Base-by-base conservation (phyloP, 2,113 vertebrate genomes). In the Gorsachius goisagi region DNA sequence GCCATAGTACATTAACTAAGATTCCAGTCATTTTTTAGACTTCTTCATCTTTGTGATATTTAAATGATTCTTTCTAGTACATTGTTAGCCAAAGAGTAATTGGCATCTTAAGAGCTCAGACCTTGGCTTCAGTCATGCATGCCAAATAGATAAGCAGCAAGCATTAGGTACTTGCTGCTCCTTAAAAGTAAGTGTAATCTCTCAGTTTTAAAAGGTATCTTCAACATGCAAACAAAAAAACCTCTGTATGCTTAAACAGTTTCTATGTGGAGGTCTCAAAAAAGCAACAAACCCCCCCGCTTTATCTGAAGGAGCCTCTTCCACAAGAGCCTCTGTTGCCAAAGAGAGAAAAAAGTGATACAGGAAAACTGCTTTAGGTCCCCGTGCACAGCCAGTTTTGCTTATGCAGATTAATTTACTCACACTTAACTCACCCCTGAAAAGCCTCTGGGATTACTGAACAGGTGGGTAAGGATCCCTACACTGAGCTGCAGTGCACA, bases 281-380 rank as follows among this genome's bases (percentile, higher is more conserved):
- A 67, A 62, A 27, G 15, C 52, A 39, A 56, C 12, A 68, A 52
- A 45, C 4, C 0, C 1, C 1, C 14, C 24, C 6, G 30, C 0
- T 0, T 64, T 69, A 44, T 37, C 19, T 20, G 53, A 63, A 74
- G 26, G 23, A 66, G 8, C 22, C 33, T 58, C 11, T 81, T 72
- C 27, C 32, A 33, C 75, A 45, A 37, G 53, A 62, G n/a, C 13
- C 20, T 49, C 30, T 44, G 27, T 67, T 85, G 59, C 20, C 49
- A 53, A 52, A 75, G 60, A 63, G 15, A 28, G 24, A 37, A 78
- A 62, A 62, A 45, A 64, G 24, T 52, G 56, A 47, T 26, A 53
- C 2, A 37, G 44, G 7, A 44, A 74, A 50, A 32, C 33, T 50
- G 27, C n/a, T 77, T 73, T 20, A 47, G 4, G 27, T 74, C 50